Percentiles rank a stretch among this genome's conserved stretches.
Conservation (phyloP, 2,888 invertebrate species). For the Ctena decussata region DNA sequence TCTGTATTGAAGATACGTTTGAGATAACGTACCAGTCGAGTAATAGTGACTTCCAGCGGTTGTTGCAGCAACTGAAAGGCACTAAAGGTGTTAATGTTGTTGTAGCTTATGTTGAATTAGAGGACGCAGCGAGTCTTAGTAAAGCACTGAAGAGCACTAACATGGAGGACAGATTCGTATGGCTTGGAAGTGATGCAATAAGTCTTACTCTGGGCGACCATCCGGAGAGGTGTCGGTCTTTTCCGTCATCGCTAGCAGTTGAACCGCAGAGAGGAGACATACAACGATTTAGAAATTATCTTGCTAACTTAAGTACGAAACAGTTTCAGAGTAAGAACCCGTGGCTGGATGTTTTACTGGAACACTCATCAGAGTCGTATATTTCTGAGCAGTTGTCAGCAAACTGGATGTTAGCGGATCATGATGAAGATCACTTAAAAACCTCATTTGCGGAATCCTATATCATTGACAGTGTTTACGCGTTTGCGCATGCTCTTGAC, state of each 20-base stretch:
- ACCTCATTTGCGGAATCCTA: slow-evolving; percentile 61
- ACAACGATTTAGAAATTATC: slow-evolving; percentile 35
- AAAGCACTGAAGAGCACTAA: slow-evolving; percentile 63
- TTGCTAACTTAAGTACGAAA: background rate
- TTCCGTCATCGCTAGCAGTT: slow-evolving; percentile 64
- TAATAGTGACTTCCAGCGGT: slow-evolving; percentile 23
- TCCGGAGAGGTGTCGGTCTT: slow-evolving; percentile 50
- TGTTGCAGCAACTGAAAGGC: slow-evolving; percentile 25
- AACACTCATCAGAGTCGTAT: background rate
- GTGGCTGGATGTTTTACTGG: slow-evolving; percentile 26
- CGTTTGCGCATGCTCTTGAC: slow-evolving; percentile 73
- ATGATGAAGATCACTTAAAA: slow-evolving; percentile 19
- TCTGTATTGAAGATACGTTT: slow-evolving; percentile 76
- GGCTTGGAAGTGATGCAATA: slow-evolving; percentile 82
- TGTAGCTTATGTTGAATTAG: slow-evolving; percentile 79
- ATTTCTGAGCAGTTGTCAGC: background rate
- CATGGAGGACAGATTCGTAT: slow-evolving; percentile 76
- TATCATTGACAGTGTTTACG: slow-evolving; percentile 75
- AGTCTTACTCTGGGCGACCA: slow-evolving; percentile 55
- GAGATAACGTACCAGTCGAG: slow-evolving; percentile 52
- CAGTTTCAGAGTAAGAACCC: slow-evolving; percentile 39
- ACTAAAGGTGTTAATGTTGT: slow-evolving; percentile 72
- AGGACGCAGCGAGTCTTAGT: slow-evolving; percentile 71
- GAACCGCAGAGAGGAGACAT: slow-evolving; percentile 31
- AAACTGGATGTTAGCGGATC: background rate